Conservation (phyloP, 2,888 invertebrate genomes). For the Drosophila colorata region DNA sequence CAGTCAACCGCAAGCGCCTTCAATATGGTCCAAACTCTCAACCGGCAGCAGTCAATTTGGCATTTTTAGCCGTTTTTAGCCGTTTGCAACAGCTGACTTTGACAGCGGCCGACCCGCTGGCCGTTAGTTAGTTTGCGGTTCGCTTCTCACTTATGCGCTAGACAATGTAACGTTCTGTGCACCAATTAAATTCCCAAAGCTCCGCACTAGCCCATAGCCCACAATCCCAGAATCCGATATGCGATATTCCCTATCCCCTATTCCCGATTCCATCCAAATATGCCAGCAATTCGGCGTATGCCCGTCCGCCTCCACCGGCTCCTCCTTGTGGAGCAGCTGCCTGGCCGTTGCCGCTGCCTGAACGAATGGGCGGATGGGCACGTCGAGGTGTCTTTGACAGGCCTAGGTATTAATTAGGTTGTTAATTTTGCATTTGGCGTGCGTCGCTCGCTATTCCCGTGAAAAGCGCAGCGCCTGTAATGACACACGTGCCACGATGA, state of each 20-base stretch:
- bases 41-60: slow-evolving; percentile 69
- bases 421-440: slow-evolving; percentile 84
- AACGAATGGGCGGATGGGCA: slow-evolving; percentile 26
- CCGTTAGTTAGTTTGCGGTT: slow-evolving; percentile 80
- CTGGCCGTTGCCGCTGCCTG: too few relatives aligned
- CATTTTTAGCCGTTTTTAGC: slow-evolving; percentile 63
- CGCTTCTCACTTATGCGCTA: slow-evolving; percentile 36
- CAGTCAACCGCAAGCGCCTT: slow-evolving; percentile 72
- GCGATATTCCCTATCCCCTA: too few relatives aligned
- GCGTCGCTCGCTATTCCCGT: slow-evolving; percentile 79
- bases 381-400: slow-evolving; percentile 53
- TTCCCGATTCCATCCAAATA: neutral
- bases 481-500: slow-evolving; percentile 75
- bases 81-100: slow-evolving; percentile 67
- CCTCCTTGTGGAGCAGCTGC: slow-evolving; percentile 75
- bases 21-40: slow-evolving; percentile 55
- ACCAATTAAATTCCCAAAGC: slow-evolving; percentile 63
- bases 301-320: slow-evolving; percentile 22
- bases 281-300: slow-evolving; percentile 30
- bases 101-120: slow-evolving; percentile 66
- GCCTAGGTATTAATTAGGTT: slow-evolving; percentile 83
- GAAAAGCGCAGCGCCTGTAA: slow-evolving; percentile 62
- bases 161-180: slow-evolving; percentile 45
- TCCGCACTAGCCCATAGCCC: slow-evolving; percentile 6
- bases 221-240: neutral